Conservation (phyloP, 2,888 invertebrate species). For the Scelioninae gen. 2 region DNA sequence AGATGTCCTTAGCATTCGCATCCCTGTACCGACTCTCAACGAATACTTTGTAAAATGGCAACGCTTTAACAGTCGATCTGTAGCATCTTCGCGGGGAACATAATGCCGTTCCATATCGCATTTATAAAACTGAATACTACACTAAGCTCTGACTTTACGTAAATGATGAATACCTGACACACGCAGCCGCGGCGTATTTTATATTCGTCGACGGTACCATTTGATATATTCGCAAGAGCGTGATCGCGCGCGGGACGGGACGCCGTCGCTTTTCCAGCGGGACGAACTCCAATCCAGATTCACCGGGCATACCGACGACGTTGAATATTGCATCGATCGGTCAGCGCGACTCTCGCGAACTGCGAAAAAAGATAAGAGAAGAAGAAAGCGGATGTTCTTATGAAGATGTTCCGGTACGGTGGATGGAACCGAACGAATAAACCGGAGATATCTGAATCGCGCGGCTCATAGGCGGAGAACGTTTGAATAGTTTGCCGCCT, state of each 20-base stretch:
- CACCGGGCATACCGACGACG: conserved; percentile 30
- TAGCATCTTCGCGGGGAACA: conserved; percentile 1
- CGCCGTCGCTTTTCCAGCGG: conserved; percentile 33
- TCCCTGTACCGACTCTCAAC: neutral
- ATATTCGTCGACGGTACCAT: conserved; percentile 47
- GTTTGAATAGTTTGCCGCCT: too few species aligned
- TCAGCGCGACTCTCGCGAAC: conserved; percentile 9
- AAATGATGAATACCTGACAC: conserved; percentile 51
- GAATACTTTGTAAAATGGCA: conserved; percentile 2
- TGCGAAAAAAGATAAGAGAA: neutral
- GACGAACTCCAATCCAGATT: conserved; percentile 24
- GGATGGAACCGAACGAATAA: too few species aligned
- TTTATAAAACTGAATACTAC: conserved; percentile 46
- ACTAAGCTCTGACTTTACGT: conserved; percentile 38
- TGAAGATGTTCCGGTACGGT: conserved; percentile 28
- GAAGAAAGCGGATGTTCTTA: conserved; percentile 17
- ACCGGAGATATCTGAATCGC: too few species aligned
- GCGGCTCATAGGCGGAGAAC: too few species aligned
- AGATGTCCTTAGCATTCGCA: neutral
- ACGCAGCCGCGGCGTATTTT: conserved; percentile 43
- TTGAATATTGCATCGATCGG: conserved; percentile 47
- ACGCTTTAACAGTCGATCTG: conserved; percentile 19
- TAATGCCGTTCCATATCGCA: conserved; percentile 30
- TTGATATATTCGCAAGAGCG: conserved; percentile 54
- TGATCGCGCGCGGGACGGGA: conserved; percentile 34